Conservation (phyloP, 2,113 vertebrate species). For the Semnopithecus entellus region DNA sequence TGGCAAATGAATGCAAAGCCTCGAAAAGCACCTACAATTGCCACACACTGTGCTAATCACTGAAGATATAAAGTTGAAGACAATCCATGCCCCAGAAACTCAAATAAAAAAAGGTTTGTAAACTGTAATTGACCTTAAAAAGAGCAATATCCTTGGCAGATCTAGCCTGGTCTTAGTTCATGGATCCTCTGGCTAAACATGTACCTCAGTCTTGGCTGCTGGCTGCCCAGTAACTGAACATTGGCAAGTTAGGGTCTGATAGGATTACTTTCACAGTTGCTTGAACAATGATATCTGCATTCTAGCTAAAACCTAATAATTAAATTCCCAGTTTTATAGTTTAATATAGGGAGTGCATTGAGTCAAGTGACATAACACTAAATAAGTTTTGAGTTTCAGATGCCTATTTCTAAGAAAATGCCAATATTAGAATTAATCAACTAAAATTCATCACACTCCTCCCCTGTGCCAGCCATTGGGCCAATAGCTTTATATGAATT, state of each 20-base stretch:
- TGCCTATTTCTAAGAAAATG: background rate
- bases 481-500: conserved; percentile 2
- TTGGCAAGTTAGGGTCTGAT: background rate
- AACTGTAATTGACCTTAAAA: background rate
- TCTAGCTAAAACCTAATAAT: conserved; percentile 12
- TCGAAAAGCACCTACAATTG: background rate
- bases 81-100: background rate
- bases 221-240: background rate
- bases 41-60: background rate
- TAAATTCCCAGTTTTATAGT: conserved; percentile 9
- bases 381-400: background rate
- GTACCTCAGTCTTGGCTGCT: background rate
- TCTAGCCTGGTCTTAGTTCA: background rate
- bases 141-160: background rate
- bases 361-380: background rate
- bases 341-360: background rate
- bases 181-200: background rate
- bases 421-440: background rate
- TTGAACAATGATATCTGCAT: background rate
- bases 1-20: background rate
- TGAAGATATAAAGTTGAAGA: background rate
- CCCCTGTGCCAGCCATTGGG: background rate
- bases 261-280: background rate
- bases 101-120: background rate
- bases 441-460: background rate